A percentile compares a stretch with the other conserved stretches of the same genome.
Conservation (phyloP, 2,888 invertebrate genomes). For the Drosophila austrosaltans region DNA sequence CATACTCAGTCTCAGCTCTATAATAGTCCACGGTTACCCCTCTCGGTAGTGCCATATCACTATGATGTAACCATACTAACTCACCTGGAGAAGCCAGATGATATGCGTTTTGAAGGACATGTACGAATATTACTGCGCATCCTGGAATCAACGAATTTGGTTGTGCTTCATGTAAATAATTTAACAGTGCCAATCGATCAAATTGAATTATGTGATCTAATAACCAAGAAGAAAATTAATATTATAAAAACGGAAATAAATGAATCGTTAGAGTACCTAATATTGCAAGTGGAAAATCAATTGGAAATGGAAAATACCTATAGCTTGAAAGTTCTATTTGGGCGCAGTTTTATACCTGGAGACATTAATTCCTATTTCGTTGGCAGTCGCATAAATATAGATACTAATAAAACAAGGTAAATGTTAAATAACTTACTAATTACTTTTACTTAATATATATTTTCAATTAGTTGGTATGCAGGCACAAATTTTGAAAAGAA, state of each 20-base stretch:
- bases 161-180: slow-evolving; percentile 86
- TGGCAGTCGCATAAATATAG: slow-evolving; percentile 86
- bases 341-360: slow-evolving; percentile 86
- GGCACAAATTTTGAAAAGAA: slow-evolving; percentile 92
- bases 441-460: background rate
- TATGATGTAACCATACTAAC: slow-evolving; percentile 83
- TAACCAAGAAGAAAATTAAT: slow-evolving; percentile 46
- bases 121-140: slow-evolving; percentile 80
- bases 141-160: slow-evolving; percentile 85
- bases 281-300: slow-evolving; percentile 84
- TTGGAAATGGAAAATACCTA: slow-evolving; percentile 84
- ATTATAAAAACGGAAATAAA: slow-evolving; percentile 82
- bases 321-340: slow-evolving; percentile 86
- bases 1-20: background rate
- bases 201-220: background rate
- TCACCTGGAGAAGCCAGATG: slow-evolving; percentile 77
- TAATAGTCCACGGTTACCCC: slow-evolving; percentile 75
- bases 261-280: slow-evolving; percentile 86
- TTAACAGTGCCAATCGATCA: background rate
- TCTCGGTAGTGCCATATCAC: slow-evolving; percentile 79
- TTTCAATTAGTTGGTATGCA: slow-evolving; percentile 86
- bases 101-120: slow-evolving; percentile 81
- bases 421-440: background rate
- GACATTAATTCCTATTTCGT: slow-evolving; percentile 87
- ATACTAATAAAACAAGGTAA: slow-evolving; percentile 83